Evolutionary conservation across 2,888 invertebrate species (phyloP).

Genomic region (Zygogramma bicolorata): DNA sequence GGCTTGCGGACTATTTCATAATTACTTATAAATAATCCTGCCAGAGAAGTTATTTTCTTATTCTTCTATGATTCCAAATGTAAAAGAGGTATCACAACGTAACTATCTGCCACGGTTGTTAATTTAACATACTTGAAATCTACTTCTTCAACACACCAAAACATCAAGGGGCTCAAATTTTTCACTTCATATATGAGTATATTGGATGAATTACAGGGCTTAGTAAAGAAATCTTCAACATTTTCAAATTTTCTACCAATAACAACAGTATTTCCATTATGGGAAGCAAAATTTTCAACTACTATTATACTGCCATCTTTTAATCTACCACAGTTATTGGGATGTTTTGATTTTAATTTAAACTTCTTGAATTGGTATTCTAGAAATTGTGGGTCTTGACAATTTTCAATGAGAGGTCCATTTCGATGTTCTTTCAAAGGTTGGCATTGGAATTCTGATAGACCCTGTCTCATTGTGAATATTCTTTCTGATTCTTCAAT

Average conservation of each 20-base stretch:
- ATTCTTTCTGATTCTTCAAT: constrained; percentile 2
- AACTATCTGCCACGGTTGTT: neutral
- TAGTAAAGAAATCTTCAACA: constrained; percentile 19
- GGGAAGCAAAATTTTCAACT: constrained; percentile 20
- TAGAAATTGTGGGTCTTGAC: constrained; percentile 9
- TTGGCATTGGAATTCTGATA: neutral
- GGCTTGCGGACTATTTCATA: no score
- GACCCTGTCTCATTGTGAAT: neutral
- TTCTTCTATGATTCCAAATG: no score
- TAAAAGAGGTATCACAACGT: no score
- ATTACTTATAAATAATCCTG: no score
- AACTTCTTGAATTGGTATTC: constrained; percentile 22
- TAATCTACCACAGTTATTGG: constrained; percentile 22
- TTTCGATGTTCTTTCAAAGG: constrained; percentile 10
- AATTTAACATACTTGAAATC: constrained; percentile 20
- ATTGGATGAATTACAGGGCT: constrained; percentile 26
- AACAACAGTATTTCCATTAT: constrained; percentile 10
- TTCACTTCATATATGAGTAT: constrained; percentile 19
- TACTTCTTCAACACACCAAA: constrained; percentile 12
- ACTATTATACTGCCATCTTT: constrained; percentile 16
- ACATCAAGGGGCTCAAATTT: neutral
- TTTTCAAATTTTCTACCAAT: constrained; percentile 19
- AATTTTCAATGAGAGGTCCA: constrained; percentile 14
- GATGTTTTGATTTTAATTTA: constrained; percentile 22
- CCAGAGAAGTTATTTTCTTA: no score